Base-by-base conservation (phyloP, 37 sponge, comb jelly and placozoan species). In the Tethya wilhelma region DNA sequence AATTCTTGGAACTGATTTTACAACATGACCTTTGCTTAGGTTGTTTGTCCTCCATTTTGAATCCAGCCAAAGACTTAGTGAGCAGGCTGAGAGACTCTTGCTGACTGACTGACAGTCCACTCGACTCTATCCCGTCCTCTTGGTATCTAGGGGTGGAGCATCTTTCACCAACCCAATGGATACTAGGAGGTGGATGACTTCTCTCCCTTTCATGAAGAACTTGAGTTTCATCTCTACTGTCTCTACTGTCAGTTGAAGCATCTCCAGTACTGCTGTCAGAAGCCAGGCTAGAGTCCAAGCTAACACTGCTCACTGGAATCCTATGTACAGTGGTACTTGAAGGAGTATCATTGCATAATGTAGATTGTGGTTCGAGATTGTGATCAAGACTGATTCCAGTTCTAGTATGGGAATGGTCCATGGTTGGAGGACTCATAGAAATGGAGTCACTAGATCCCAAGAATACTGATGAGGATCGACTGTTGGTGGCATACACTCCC, bases 401-500 rank as follows among this genome's bases (percentile, higher is more conserved):
- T 49, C 53, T 49, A 19, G 53, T 14, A 19, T 9, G 14, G 53
- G 53, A 49, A n/a, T n/a, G n/a, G 53, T 14, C 53, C 14, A 9
- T 49, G 53, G 53, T 49, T 9, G 53, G 53, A 49, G 53, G 53
- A 14, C 14, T 14, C 9, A 14, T 19, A 14, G 53, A 49, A 20
- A 19, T 34, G 11, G 5, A 5, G 38, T 7, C 67, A 20, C 38
- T 5, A 49, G 55, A 1, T 1, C 56, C 73, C 46, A 72, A 28
- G 25, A 72, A 43, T 7, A 49, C 67, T 34, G 67, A 53, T 26
- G 73, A 72, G 2, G 73, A 72, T 8, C 53, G 49, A 3, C 37
- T 72, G 33, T 72, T 53, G 14, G n/a, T 29, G 44, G 73, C 73
- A 49, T 72, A 72, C 25, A 56, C 31, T 31, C 38, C 73, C 7